phyloP scores from a whole-genome alignment of 2,113 vertebrate genomes.

The Sinocyclocheilus maitianheensis region DNA sequence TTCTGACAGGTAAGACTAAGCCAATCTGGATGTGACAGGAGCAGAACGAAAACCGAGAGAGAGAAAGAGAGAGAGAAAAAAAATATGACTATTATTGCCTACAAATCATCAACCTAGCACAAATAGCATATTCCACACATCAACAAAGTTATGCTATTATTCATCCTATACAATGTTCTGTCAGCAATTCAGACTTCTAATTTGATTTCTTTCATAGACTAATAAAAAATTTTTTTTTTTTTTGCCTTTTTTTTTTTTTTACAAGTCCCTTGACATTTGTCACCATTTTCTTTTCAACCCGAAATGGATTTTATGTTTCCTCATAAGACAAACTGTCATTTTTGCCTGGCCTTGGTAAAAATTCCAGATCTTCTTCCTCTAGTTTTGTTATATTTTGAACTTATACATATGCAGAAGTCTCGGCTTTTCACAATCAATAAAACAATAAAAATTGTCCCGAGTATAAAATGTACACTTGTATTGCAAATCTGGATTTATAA shows the following conservation, averaged over 20 bases:
- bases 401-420: not conserved
- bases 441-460: too few relatives aligned
- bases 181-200: not conserved
- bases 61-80: not conserved
- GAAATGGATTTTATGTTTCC: not conserved
- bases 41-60: not conserved
- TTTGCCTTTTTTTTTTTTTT: too few relatives aligned
- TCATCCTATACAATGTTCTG: not conserved
- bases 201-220: too few relatives aligned
- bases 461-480: not conserved
- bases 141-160: not conserved
- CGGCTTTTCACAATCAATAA: not conserved
- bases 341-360: not conserved
- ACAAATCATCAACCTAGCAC: not conserved
- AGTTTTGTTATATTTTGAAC: not conserved
- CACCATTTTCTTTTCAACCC: too few relatives aligned
- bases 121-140: not conserved
- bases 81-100: not conserved
- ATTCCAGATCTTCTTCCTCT: not conserved
- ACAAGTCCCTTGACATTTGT: too few relatives aligned
- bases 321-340: not conserved
- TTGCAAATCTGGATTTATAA: not conserved
- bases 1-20: slow-evolving; percentile 1
- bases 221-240: too few relatives aligned
- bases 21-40: not conserved